These are phyloP conservation scores for Boloria selene DNA, from an alignment of 2,888 invertebrate species.

Conservation along the genomic window DNA sequence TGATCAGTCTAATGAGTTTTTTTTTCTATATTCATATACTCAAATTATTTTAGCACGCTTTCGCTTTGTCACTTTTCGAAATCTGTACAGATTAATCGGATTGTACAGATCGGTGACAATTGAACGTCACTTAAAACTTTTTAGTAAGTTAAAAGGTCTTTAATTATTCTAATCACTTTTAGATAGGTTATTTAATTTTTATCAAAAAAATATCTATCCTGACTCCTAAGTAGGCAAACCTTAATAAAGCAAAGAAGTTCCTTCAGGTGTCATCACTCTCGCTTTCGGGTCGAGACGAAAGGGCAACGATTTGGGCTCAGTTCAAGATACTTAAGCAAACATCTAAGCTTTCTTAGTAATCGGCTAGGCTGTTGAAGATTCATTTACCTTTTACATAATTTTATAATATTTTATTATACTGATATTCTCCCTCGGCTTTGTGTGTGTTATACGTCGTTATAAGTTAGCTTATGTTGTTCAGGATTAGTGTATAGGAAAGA, in stretches of 20 bases:
- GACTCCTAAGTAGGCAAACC: background rate
- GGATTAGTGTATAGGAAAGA: too few relatives aligned
- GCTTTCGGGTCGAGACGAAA: constrained; percentile 18
- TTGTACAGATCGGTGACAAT: too few relatives aligned
- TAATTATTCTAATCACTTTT: background rate
- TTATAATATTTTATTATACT: background rate
- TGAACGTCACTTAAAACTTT: too few relatives aligned
- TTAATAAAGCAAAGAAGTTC: constrained; percentile 4
- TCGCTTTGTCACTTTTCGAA: too few relatives aligned
- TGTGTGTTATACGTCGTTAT: too few relatives aligned
- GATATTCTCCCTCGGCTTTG: too few relatives aligned
- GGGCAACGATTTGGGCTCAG: constrained; percentile 12
- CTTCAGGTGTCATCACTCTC: constrained; percentile 26
- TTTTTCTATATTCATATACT: too few relatives aligned
- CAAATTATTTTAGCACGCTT: too few relatives aligned
- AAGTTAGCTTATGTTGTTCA: too few relatives aligned
- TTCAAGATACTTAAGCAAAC: constrained; percentile 1
- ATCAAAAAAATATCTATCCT: background rate
- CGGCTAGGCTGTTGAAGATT: background rate
- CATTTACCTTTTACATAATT: background rate
- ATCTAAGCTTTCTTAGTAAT: constrained; percentile 11
- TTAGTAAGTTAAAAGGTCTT: too few relatives aligned
- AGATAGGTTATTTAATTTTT: background rate
- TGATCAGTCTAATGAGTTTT: too few relatives aligned
- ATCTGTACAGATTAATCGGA: too few relatives aligned